Base-by-base conservation (phyloP, 2,113 vertebrate genomes). In the Pluvialis apricaria region DNA sequence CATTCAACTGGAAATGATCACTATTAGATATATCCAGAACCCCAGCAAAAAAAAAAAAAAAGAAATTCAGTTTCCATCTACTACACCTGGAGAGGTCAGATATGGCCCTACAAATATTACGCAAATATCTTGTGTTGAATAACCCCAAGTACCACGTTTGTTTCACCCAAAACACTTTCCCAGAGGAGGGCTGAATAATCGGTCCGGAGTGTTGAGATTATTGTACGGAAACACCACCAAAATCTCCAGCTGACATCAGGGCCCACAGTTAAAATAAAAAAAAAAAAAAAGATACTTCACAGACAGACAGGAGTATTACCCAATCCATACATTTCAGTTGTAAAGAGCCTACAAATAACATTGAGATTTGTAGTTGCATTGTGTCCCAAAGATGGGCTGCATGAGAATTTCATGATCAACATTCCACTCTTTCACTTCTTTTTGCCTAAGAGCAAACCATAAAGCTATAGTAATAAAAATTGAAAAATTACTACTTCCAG, bases 371-470 rank as follows among this genome's bases (percentile, higher is more conserved):
- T 54, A 90, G 62, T 26, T 16, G 22, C 38, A 62, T 28, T 90
- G 84, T 94, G 84, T 94, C 54, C 82, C 90, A 88, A 40, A 86
- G 92, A 95, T 4, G 3, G 68, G 64, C 38, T 90, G 68, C 76
- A 81, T 19, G 55, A 93, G 71, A 93, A 92, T 78, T 88, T 86
- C 82, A 83, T 38, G 58, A 93, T 80, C 88, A 80, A 66, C 42
- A 66, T 81, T 86, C 84, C 66, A 36, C 77, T 70, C 40, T 83
- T 90, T 79, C 55, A 68, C 75, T 92, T 90, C 57, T 42, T 96
- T 92, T 90, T 93, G 92, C 82, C 62, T 90, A 93, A 90, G 58
- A 95, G 64, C 36, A 80, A 82, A 66, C 54, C 58, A 94, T 85
- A 91, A 94, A 94, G 42, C 40, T 75, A 49, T 3, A 77, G 58